phyloP scores from a whole-genome alignment of 2,888 invertebrate genomes.

The Leucophora obtusa region DNA sequence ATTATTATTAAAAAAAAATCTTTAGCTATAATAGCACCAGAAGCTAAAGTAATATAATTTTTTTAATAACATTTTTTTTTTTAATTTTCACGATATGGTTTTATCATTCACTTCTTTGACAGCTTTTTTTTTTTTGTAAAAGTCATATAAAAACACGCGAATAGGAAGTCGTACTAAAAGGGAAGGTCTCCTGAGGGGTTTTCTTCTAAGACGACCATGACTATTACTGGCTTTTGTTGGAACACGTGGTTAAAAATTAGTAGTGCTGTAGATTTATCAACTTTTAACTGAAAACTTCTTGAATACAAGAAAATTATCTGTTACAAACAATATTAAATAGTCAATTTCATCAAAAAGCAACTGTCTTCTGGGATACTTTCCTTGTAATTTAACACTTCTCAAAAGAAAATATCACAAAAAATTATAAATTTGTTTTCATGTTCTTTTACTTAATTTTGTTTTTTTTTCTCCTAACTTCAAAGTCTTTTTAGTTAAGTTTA shows the following conservation, averaged over 20 bases:
- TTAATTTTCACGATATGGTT: background rate
- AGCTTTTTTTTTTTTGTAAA: background rate
- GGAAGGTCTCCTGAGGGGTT: too few relatives aligned
- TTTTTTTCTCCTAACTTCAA: background rate
- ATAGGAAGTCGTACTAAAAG: too few relatives aligned
- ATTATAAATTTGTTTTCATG: background rate
- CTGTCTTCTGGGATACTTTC: too few relatives aligned
- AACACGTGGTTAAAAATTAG: too few relatives aligned
- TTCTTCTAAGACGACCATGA: too few relatives aligned
- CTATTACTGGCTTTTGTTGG: too few relatives aligned
- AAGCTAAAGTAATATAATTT: background rate
- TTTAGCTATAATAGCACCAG: background rate
- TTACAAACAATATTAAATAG: too few relatives aligned
- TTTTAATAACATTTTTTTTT: background rate
- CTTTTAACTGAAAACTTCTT: too few relatives aligned
- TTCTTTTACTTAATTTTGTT: background rate
- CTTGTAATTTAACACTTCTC: too few relatives aligned
- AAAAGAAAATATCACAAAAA: background rate
- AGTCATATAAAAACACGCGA: background rate
- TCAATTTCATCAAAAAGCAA: too few relatives aligned
- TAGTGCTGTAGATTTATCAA: too few relatives aligned
- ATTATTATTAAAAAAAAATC: background rate
- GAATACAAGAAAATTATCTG: too few relatives aligned
- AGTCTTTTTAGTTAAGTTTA: constrained; percentile 5
- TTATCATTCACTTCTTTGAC: background rate